These are phyloP conservation scores for Gallirallus australis DNA, from an alignment of 2,797 vertebrate species.

Conservation along the genomic window DNA sequence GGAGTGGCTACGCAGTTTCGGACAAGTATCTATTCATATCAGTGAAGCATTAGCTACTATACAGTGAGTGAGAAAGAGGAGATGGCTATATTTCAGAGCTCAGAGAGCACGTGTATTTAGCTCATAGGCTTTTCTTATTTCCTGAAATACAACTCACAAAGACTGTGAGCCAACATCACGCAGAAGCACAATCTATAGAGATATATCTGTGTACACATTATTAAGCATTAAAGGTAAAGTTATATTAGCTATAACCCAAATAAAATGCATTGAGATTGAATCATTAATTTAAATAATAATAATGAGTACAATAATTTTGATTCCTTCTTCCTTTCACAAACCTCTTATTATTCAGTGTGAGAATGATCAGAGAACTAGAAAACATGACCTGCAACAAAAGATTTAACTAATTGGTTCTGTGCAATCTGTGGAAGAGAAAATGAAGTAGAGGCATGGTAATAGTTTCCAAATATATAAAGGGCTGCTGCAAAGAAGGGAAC, in stretches of 20 bases:
- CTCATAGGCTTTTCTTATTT: background rate
- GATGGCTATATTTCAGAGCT: background rate
- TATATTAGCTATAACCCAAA: slow-evolving; percentile 24
- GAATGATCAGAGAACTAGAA: slow-evolving; percentile 50
- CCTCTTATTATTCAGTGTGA: slow-evolving; percentile 23
- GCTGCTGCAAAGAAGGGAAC: background rate
- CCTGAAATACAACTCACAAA: background rate
- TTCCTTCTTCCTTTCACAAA: slow-evolving; percentile 12
- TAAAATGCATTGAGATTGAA: slow-evolving; percentile 30
- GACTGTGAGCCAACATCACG: background rate
- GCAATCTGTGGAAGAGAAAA: slow-evolving; percentile 30
- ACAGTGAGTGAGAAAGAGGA: background rate
- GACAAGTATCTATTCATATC: background rate
- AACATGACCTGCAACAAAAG: background rate
- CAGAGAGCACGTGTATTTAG: background rate
- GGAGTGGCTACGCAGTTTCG: background rate
- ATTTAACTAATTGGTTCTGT: slow-evolving; percentile 50
- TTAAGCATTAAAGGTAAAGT: slow-evolving; percentile 36
- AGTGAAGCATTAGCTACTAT: background rate
- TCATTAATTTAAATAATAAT: slow-evolving; percentile 59
- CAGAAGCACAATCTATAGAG: background rate
- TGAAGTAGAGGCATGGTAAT: background rate
- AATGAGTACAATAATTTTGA: background rate
- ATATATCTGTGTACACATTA: background rate
- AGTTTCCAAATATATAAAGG: slow-evolving; percentile 38